phyloP scores from a whole-genome alignment of 2,888 invertebrate genomes.

The Bursaphelenchus okinawaensis region DNA sequence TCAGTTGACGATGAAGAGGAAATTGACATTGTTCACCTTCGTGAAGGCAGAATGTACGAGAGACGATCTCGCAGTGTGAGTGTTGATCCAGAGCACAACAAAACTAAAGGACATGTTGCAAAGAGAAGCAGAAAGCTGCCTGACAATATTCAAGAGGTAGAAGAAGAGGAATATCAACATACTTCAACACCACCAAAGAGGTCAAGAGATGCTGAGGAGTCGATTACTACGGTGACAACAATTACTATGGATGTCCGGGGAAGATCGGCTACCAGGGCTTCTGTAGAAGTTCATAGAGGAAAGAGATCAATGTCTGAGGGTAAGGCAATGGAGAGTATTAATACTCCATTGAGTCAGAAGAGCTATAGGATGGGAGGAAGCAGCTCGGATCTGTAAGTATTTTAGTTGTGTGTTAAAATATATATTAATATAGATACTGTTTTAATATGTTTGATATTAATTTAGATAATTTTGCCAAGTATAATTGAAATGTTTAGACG shows the following conservation, averaged over 20 bases:
- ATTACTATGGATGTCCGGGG: not conserved
- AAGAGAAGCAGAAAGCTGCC: not conserved
- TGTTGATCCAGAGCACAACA: not conserved
- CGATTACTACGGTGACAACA: not conserved
- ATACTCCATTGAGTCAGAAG: not conserved
- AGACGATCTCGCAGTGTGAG: not conserved
- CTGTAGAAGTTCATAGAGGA: not conserved
- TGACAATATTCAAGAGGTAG: not conserved
- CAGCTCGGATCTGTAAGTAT: not conserved
- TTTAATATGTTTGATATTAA: too few species aligned
- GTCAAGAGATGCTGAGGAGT: not conserved
- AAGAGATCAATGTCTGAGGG: not conserved
- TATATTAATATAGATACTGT: too few species aligned
- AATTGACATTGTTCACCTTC: not conserved
- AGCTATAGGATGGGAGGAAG: not conserved
- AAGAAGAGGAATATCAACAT: not conserved
- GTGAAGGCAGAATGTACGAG: not conserved
- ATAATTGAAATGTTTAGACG: too few species aligned
- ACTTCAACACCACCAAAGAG: not conserved
- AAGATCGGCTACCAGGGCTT: not conserved
- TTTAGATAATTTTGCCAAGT: too few species aligned
- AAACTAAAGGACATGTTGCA: not conserved
- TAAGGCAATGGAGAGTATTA: not conserved
- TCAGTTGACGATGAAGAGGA: not conserved
- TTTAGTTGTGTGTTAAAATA: too few species aligned